Conservation (phyloP, 2,888 invertebrate species). For the Cryptocephalus moraei region DNA sequence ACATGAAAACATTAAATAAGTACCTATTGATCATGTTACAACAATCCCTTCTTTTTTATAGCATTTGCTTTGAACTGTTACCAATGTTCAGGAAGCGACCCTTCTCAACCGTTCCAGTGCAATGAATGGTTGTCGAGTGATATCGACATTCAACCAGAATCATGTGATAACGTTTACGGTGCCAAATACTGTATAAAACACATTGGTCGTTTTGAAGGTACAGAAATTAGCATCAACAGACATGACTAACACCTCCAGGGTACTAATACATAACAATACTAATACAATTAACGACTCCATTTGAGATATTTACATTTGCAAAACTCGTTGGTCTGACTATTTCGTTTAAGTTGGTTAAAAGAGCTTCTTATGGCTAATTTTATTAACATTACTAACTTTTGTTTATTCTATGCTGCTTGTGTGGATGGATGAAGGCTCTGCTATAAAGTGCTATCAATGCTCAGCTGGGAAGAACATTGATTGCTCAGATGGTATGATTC, state of each 20-base stretch:
- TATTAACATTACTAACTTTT: conserved; percentile 2
- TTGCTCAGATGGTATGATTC: conserved; percentile 58
- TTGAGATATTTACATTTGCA: neutral
- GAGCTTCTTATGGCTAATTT: neutral
- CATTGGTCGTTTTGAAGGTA: conserved; percentile 84
- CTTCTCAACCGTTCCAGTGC: conserved; percentile 69
- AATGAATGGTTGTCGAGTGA: conserved; percentile 60
- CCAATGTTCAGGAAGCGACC: conserved; percentile 79
- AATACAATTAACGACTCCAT: neutral
- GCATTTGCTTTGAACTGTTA: conserved; percentile 57
- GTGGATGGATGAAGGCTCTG: conserved; percentile 4
- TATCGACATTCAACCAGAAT: conserved; percentile 53
- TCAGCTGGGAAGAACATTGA: conserved; percentile 56
- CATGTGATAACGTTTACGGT: conserved; percentile 71
- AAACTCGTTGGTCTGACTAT: neutral
- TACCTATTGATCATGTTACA: too few species aligned
- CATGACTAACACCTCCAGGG: neutral
- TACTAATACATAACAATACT: neutral
- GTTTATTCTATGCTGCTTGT: too few species aligned
- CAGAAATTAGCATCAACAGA: neutral
- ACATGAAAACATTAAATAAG: too few species aligned
- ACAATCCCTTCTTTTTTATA: neutral
- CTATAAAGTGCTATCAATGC: conserved; percentile 70
- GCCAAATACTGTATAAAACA: conserved; percentile 90
- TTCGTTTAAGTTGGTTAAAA: too few species aligned